Evolutionary conservation across 1,140 invertebrate species (phyloP), one percentile per base, ranked within the genome.

Genomic region (Littorina saxatilis): DNA sequence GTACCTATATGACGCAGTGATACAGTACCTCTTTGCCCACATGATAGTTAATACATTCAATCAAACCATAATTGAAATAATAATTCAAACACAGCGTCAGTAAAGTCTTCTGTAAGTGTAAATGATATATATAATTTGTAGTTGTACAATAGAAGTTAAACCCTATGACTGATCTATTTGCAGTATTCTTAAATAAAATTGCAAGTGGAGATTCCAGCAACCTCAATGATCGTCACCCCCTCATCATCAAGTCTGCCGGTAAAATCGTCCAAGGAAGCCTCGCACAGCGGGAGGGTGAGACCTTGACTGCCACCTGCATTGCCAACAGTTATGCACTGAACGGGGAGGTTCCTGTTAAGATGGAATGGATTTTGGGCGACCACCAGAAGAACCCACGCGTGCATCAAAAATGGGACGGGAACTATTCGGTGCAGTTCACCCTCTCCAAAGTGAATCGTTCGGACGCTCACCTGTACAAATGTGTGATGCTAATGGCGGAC

Each of bases 391-490:
- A 47, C 43, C 75, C 20, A 2, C 50, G 37, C 50, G 32, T 80
- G 9, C 15, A 15, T 9, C 78, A 80, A 23, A 37, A 35, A 5
- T 23, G 66, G 23, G 0, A 29, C 11, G 43, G 35, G 23, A 80
- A 80, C 63, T 70, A 43, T n/a, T 52, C 78, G 3, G 63, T 72
- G 32, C 17, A 27, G 58, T 52, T 80, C 32, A 70, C 43, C 20
- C 50, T 80, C 40, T 27, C 37, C 29, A 80, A 80, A 23, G 40
- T 80, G 40, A 37, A 80, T 43, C 63, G 78, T 7, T 80, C 78
- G 2, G 78, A 80, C 40, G 78, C 78, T 23, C 63, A 66, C n/a
- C 20, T 80, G n/a, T 80, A 80, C 23, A 80, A 47, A n/a, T 80
- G 78, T 27, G 78, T 80, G 37, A 70, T 80, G 78, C 40, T 40